phyloP scores from a whole-genome alignment of 2,888 invertebrate genomes.

The Strigamia crassipes region DNA sequence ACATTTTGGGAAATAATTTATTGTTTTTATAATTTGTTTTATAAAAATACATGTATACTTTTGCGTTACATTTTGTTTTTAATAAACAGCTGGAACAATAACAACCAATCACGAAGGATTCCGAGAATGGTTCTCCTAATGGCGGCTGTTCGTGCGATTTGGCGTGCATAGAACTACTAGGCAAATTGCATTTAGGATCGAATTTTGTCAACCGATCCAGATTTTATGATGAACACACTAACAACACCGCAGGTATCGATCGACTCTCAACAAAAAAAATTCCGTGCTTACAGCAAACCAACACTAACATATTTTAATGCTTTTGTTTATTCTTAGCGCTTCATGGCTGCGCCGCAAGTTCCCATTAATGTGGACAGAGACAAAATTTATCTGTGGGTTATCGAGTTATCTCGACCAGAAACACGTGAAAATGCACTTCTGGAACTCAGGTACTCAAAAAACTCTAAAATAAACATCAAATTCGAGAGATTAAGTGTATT shows the following conservation, averaged over 20 bases:
- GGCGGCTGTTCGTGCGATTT: background rate
- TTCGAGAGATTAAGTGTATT: conserved; percentile 49
- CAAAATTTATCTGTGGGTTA: conserved; percentile 89
- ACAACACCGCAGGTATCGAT: background rate
- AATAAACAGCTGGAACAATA: background rate
- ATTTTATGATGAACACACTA: conserved; percentile 10
- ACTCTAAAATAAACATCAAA: background rate
- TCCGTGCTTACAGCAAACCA: too few relatives aligned
- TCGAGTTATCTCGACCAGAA: conserved; percentile 88
- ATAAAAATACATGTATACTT: too few relatives aligned
- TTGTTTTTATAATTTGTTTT: too few relatives aligned
- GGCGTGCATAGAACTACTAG: background rate
- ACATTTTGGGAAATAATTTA: too few relatives aligned
- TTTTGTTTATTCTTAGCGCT: conserved; percentile 15
- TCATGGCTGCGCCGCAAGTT: conserved; percentile 43
- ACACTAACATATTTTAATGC: background rate
- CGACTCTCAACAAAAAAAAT: too few relatives aligned
- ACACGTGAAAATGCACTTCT: conserved; percentile 95
- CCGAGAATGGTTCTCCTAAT: background rate
- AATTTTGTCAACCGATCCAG: background rate
- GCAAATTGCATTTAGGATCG: background rate
- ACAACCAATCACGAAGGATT: background rate
- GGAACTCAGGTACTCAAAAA: conserved; percentile 74
- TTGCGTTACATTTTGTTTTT: too few relatives aligned
- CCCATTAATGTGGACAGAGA: conserved; percentile 72